Conservation (phyloP, 2,797 vertebrate genomes). For the Malacoraja senta region DNA sequence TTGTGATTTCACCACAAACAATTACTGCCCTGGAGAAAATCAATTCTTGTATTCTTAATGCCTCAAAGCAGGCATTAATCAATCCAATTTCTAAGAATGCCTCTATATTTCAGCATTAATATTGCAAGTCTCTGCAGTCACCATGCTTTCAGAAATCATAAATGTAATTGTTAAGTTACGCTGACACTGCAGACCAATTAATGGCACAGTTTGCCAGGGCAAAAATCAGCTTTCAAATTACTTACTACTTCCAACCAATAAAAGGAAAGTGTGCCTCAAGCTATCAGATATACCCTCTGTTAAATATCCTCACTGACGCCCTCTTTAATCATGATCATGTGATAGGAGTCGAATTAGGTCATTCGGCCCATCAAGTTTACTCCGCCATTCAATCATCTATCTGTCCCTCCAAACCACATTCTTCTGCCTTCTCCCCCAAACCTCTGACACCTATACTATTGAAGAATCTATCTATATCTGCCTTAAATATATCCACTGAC, state of each 20-base stretch:
- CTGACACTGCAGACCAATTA: background rate
- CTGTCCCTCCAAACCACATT: too few species aligned
- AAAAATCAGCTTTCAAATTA: slow-evolving; percentile 6
- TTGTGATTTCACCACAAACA: background rate
- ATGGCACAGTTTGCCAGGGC: background rate
- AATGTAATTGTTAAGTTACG: background rate
- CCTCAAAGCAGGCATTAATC: background rate
- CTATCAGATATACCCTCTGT: background rate
- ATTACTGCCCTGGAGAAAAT: background rate
- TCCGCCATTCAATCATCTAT: too few species aligned
- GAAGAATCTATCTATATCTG: too few species aligned
- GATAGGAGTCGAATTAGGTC: too few species aligned
- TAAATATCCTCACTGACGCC: background rate
- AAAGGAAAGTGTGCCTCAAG: background rate
- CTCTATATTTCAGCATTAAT: background rate
- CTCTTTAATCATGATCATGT: background rate
- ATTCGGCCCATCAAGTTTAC: too few species aligned
- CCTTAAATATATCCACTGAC: too few species aligned
- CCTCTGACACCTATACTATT: too few species aligned
- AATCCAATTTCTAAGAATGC: background rate
- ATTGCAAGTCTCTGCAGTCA: background rate
- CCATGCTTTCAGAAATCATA: background rate
- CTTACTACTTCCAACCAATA: background rate
- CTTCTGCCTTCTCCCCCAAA: too few species aligned
- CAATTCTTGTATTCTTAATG: background rate